phyloP scores from a whole-genome alignment of 1,140 invertebrate species.

The Panonychus citri region DNA sequence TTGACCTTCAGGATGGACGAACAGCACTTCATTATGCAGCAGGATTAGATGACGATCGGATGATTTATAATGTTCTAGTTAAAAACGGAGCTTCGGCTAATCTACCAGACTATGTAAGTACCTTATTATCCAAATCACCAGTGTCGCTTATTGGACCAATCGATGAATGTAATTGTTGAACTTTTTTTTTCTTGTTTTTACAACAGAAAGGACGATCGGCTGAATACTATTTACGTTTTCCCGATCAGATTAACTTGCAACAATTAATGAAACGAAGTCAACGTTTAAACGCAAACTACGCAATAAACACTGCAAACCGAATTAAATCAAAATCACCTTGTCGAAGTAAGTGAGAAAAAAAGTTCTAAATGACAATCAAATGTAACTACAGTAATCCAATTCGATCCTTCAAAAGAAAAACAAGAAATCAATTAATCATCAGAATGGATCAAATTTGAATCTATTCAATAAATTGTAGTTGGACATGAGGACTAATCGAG shows the following conservation, averaged over 20 bases:
- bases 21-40: slow-evolving; percentile 57
- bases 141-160: neutral
- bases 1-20: slow-evolving; percentile 34
- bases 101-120: slow-evolving; percentile 31
- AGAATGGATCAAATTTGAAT: too few species aligned
- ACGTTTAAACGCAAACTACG: slow-evolving; percentile 16
- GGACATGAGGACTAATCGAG: too few species aligned
- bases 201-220: slow-evolving; percentile 33
- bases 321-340: slow-evolving; percentile 12
- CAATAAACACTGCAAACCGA: slow-evolving; percentile 15
- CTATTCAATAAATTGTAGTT: too few species aligned
- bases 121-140: neutral
- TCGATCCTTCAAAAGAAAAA: too few species aligned
- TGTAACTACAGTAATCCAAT: too few species aligned
- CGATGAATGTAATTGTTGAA: neutral
- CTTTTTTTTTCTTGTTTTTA: neutral
- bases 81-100: slow-evolving; percentile 39
- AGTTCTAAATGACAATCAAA: too few species aligned
- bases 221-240: slow-evolving; percentile 38
- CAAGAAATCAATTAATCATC: too few species aligned
- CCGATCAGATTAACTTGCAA: slow-evolving; percentile 18
- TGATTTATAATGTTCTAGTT: slow-evolving; percentile 37
- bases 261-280: slow-evolving; percentile 16
- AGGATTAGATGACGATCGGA: slow-evolving; percentile 32
- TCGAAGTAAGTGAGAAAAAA: slow-evolving; percentile 9